phyloP scores from a whole-genome alignment of 2,888 invertebrate genomes.

The Chironomus tentans region DNA sequence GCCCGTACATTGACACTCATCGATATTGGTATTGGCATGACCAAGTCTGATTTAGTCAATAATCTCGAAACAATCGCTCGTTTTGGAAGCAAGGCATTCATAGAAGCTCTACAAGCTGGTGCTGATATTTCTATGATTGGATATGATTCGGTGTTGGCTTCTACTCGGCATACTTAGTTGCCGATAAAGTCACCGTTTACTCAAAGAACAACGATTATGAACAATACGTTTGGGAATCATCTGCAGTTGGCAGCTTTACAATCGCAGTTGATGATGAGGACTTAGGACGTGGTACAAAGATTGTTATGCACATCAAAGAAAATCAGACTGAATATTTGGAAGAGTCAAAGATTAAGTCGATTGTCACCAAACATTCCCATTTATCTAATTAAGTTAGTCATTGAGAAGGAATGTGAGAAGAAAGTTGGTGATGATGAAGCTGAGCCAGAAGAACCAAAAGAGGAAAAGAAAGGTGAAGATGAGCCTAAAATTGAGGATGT shows the following conservation, averaged over 20 bases:
- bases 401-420: conserved; percentile 95
- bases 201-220: conserved; percentile 98
- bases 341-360: conserved; percentile 89
- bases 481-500: conserved; percentile 65
- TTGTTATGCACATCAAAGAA: conserved; percentile 89
- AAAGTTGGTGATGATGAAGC: conserved; percentile 90
- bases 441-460: conserved; percentile 57
- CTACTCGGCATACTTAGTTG: conserved; percentile 96
- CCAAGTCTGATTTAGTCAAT: conserved; percentile 97
- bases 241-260: conserved; percentile 97
- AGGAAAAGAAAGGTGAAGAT: conserved; percentile 55
- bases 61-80: conserved; percentile 98
- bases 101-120: conserved; percentile 98
- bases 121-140: conserved; percentile 99
- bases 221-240: conserved; percentile 96
- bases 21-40: conserved; percentile 98
- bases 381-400: conserved; percentile 94
- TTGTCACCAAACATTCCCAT: conserved; percentile 98
- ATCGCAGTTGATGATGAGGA: conserved; percentile 71
- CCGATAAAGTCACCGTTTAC: conserved; percentile 85
- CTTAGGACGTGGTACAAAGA: conserved; percentile 88
- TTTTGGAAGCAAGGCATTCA: conserved; percentile 99
- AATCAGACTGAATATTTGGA: conserved; percentile 92
- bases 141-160: conserved; percentile 99
- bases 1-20: conserved; percentile 92